Percentiles rank a stretch among this genome's conserved stretches.
Evolutionary conservation across 1,140 invertebrate species (phyloP).

Genomic region (Cotesia glomerata): DNA sequence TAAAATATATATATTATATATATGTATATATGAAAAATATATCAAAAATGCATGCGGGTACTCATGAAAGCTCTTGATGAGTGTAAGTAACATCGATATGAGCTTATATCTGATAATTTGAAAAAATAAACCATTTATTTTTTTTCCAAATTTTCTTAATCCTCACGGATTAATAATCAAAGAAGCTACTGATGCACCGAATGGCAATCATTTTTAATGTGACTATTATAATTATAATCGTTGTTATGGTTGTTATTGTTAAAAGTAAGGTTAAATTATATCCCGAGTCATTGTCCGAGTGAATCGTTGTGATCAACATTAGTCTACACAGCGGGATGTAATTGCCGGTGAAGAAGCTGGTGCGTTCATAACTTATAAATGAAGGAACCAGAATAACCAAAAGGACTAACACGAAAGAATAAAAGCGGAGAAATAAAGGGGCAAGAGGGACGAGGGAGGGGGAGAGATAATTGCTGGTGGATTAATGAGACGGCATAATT

Average conservation of each 20-base stretch:
- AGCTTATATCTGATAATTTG: no score
- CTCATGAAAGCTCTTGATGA: no score
- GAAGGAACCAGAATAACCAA: slow-evolving; percentile 1
- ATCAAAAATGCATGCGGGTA: no score
- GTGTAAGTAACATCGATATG: no score
- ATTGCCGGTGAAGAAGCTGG: slow-evolving; percentile 27
- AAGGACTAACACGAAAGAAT: neutral
- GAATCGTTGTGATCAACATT: slow-evolving; percentile 5
- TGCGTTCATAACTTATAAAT: slow-evolving; percentile 57
- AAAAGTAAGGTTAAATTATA: neutral
- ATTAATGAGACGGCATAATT: slow-evolving; percentile 65
- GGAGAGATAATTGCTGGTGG: slow-evolving; percentile 54
- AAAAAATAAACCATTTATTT: no score
- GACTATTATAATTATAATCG: no score
- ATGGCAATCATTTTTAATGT: neutral
- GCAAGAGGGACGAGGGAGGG: slow-evolving; percentile 10
- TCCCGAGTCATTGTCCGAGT: slow-evolving; percentile 3
- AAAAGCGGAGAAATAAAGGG: slow-evolving; percentile 17
- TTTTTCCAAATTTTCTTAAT: no score
- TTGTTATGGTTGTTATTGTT: neutral
- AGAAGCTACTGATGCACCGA: no score
- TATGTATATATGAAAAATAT: no score
- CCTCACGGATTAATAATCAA: no score
- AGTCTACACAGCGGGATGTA: slow-evolving; percentile 10
- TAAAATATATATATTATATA: no score